Evolutionary conservation across 1,140 invertebrate genomes (phyloP).

Genomic region (Oreohelix idahoensis): DNA sequence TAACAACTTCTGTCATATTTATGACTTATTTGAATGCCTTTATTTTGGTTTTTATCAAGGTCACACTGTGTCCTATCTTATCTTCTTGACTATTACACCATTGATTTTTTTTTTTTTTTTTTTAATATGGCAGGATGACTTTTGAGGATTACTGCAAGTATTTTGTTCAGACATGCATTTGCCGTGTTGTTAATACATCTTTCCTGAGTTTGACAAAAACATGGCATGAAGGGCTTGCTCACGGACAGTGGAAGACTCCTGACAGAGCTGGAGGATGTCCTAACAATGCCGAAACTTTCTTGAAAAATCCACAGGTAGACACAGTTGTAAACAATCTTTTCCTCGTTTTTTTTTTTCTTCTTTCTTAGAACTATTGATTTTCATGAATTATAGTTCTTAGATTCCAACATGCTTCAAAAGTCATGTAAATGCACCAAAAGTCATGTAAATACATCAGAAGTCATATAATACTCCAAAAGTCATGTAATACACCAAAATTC

Average conservation of each 20-base stretch:
- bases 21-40: not conserved
- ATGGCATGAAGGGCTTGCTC: constrained; percentile 75
- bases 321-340: not conserved
- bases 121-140: constrained; percentile 70
- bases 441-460: too few species aligned
- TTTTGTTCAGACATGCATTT: constrained; percentile 86
- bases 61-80: not conserved
- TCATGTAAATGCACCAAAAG: too few species aligned
- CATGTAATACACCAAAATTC: too few species aligned
- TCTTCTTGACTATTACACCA: not conserved
- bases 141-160: constrained; percentile 71
- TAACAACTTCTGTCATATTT: too few species aligned
- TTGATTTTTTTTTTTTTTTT: not conserved
- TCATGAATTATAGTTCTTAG: too few species aligned
- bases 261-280: constrained; percentile 77
- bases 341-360: too few species aligned
- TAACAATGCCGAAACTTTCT: constrained; percentile 77
- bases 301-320: constrained; percentile 77
- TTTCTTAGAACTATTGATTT: too few species aligned
- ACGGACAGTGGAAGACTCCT: constrained; percentile 75
- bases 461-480: too few species aligned
- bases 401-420: too few species aligned
- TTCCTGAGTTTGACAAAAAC: constrained; percentile 76
- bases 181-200: constrained; percentile 87
- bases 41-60: not conserved